Conservation (phyloP, 2,113 vertebrate genomes). For the Xenopus laevis region DNA sequence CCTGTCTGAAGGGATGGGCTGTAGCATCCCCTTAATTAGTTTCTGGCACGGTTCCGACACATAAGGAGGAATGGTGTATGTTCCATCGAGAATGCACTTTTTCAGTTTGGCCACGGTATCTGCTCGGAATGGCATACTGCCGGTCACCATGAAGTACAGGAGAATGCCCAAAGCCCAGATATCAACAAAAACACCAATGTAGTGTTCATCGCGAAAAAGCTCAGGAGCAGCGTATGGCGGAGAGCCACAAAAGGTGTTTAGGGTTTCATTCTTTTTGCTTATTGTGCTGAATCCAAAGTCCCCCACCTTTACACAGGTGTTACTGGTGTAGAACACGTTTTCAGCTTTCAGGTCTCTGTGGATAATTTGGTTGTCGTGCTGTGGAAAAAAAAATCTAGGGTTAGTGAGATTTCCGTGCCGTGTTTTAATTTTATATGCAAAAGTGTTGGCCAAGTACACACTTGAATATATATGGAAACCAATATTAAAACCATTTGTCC, state of each 20-base stretch:
- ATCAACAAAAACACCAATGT: constrained; percentile 81
- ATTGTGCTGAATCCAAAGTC: constrained; percentile 97
- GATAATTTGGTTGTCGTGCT: constrained; percentile 94
- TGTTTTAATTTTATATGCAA: too few relatives aligned
- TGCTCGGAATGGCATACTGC: constrained; percentile 89
- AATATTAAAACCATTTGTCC: too few relatives aligned
- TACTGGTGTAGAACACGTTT: constrained; percentile 87
- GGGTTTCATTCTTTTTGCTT: constrained; percentile 79
- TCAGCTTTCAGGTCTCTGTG: constrained; percentile 94
- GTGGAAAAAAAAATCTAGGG: constrained; percentile 46
- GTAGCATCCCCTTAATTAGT: constrained; percentile 82
- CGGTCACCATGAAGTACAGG: constrained; percentile 87
- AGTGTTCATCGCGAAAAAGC: constrained; percentile 89
- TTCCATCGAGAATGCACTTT: constrained; percentile 86
- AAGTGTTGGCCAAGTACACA: too few relatives aligned
- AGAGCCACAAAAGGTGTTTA: constrained; percentile 94
- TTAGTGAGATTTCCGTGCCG: too few relatives aligned
- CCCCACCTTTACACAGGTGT: constrained; percentile 89
- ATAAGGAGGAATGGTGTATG: constrained; percentile 71
- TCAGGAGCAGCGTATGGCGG: constrained; percentile 94
- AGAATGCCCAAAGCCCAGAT: constrained; percentile 94
- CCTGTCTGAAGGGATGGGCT: constrained; percentile 75
- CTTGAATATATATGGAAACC: too few relatives aligned
- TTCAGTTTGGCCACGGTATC: constrained; percentile 93
- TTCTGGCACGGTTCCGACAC: constrained; percentile 81